These are phyloP conservation scores for Cladopsammia gracilis DNA, from an alignment of 64 coral and sea anemone species.

Conservation along the genomic window DNA sequence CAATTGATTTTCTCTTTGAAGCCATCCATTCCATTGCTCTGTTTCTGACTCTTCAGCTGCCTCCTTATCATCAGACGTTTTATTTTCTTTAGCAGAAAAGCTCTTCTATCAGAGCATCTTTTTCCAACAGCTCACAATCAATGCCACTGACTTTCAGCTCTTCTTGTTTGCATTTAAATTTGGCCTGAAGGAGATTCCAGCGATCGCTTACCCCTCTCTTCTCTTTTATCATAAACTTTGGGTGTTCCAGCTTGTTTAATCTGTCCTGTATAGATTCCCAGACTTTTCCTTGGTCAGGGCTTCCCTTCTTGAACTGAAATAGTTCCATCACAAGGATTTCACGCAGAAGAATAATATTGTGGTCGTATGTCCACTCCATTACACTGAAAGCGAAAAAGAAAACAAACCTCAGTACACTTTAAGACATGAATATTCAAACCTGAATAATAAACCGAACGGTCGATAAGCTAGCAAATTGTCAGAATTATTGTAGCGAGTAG, in stretches of 20 bases:
- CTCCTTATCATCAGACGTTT: not conserved
- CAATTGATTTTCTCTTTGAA: not conserved
- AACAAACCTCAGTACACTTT: no score
- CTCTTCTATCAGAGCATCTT: slow-evolving; percentile 27
- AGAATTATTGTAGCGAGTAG: no score
- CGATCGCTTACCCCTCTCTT: slow-evolving; percentile 45
- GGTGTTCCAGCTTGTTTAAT: slow-evolving; percentile 33
- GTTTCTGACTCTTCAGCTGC: not conserved
- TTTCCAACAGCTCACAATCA: slow-evolving; percentile 49
- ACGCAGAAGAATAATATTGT: no score
- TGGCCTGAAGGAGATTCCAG: slow-evolving; percentile 66
- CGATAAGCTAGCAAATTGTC: no score
- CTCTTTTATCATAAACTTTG: slow-evolving; percentile 58
- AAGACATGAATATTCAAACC: no score
- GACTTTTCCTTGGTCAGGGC: no score
- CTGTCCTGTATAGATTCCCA: slow-evolving; percentile 10
- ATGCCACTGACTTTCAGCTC: slow-evolving; percentile 29
- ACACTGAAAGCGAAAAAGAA: no score
- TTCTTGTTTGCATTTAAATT: slow-evolving; percentile 49
- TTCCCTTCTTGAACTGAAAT: no score
- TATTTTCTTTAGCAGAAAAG: not conserved
- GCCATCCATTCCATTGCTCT: not conserved
- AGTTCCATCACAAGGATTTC: no score
- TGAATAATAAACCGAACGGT: no score
- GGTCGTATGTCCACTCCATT: no score